A percentile compares a stretch with the other conserved stretches of the same genome.
phyloP scores from a whole-genome alignment of 1,140 invertebrate species.

The Neomicropteryx cornuta region DNA sequence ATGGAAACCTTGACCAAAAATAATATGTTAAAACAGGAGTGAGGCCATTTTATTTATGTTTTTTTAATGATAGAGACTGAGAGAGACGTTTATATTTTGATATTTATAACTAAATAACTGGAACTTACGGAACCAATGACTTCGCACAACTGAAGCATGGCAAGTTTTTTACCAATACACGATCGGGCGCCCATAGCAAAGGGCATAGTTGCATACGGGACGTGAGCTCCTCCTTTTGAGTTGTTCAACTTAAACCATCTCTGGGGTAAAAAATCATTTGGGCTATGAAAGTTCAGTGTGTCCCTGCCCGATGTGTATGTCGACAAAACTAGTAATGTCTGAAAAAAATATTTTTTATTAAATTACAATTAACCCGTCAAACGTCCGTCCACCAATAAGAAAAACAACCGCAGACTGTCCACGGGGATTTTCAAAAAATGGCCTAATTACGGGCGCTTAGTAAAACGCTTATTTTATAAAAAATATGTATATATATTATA shows the following conservation, averaged over 20 bases:
- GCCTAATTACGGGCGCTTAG: no score
- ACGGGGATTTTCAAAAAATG: no score
- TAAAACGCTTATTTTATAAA: no score
- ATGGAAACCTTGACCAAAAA: no score
- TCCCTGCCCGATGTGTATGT: slow-evolving; percentile 70
- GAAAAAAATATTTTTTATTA: slow-evolving; percentile 18
- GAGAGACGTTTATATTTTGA: no score
- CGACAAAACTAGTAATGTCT: slow-evolving; percentile 70
- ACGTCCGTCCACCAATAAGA: no score
- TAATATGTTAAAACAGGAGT: no score
- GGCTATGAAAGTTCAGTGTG: slow-evolving; percentile 52
- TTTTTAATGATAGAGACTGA: no score
- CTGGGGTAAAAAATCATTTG: slow-evolving; percentile 61
- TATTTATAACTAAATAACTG: no score
- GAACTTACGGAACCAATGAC: slow-evolving; percentile 47
- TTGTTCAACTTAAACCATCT: slow-evolving; percentile 56
- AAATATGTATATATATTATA: no score
- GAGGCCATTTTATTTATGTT: no score
- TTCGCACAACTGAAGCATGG: slow-evolving; percentile 59
- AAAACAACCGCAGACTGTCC: no score
- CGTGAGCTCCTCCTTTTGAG: slow-evolving; percentile 31
- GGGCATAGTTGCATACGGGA: slow-evolving; percentile 62
- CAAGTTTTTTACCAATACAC: slow-evolving; percentile 72
- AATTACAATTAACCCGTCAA: not conserved
- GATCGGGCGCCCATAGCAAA: slow-evolving; percentile 73